Percentiles rank a stretch among this genome's conserved stretches.
phyloP scores from a whole-genome alignment of 2,113 vertebrate species.

The Sigmodon hispidus region DNA sequence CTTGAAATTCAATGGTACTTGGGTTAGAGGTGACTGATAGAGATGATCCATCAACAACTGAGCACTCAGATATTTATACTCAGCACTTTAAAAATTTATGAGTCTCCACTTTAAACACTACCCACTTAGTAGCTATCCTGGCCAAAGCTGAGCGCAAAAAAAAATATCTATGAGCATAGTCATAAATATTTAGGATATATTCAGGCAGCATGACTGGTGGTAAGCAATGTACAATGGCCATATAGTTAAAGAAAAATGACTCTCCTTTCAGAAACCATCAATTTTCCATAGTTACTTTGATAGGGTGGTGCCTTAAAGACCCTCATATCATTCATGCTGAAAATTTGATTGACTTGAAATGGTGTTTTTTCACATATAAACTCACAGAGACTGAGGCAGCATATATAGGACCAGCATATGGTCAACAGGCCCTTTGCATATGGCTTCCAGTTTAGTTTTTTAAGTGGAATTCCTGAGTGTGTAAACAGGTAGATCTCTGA shows the following conservation, averaged over 20 bases:
- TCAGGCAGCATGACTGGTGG: background rate
- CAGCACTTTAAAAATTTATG: background rate
- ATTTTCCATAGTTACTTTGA: background rate
- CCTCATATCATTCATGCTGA: background rate
- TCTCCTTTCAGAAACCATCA: too few relatives aligned
- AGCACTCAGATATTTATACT: background rate
- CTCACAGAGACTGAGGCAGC: background rate
- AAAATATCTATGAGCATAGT: too few relatives aligned
- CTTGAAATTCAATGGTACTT: background rate
- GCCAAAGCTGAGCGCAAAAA: too few relatives aligned
- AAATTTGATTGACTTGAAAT: background rate
- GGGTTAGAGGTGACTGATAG: background rate
- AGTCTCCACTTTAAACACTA: background rate
- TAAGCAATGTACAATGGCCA: background rate
- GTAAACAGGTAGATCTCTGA: background rate
- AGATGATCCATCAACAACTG: background rate
- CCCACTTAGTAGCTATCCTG: background rate
- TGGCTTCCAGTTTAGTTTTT: background rate
- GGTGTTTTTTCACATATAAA: background rate
- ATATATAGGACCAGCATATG: fast-evolving
- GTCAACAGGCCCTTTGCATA: too few relatives aligned
- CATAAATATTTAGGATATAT: background rate
- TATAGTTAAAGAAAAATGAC: background rate
- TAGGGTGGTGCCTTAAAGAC: background rate
- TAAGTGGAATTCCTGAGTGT: background rate